Evolutionary conservation across 2,113 vertebrate species (phyloP).

Genomic region (Nettapus auritus): DNA sequence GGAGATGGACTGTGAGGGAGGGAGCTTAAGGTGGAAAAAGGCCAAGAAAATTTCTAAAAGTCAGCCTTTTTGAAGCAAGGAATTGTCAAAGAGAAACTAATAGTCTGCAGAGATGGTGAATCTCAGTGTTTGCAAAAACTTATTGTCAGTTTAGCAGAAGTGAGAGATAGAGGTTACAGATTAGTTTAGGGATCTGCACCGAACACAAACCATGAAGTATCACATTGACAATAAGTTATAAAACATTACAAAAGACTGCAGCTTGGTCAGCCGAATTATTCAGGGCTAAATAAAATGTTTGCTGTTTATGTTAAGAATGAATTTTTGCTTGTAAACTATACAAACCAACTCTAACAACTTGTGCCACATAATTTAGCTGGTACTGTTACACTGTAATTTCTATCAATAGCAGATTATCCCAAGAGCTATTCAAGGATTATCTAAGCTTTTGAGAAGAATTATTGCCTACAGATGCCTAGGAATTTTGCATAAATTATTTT

Average conservation of each 20-base stretch:
- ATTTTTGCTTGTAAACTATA: neutral
- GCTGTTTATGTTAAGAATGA: neutral
- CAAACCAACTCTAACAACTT: neutral
- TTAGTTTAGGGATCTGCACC: neutral
- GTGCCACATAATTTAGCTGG: neutral
- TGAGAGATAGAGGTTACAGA: neutral
- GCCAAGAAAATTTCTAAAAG: neutral
- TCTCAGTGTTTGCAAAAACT: neutral
- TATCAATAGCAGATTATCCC: neutral
- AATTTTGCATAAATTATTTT: neutral
- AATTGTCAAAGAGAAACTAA: neutral
- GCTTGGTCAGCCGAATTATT: neutral
- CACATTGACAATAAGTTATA: neutral
- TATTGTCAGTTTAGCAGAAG: neutral
- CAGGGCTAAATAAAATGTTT: neutral
- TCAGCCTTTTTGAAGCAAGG: neutral
- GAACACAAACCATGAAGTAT: neutral
- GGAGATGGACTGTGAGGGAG: neutral
- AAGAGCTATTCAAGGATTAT: neutral
- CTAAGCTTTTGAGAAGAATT: neutral
- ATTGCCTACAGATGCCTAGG: neutral
- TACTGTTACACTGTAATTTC: neutral
- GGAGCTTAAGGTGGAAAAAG: neutral
- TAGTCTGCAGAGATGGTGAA: neutral
- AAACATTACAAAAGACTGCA: neutral